Base-by-base conservation (phyloP, 2,113 vertebrate genomes). In the Atlantisia rogersi region DNA sequence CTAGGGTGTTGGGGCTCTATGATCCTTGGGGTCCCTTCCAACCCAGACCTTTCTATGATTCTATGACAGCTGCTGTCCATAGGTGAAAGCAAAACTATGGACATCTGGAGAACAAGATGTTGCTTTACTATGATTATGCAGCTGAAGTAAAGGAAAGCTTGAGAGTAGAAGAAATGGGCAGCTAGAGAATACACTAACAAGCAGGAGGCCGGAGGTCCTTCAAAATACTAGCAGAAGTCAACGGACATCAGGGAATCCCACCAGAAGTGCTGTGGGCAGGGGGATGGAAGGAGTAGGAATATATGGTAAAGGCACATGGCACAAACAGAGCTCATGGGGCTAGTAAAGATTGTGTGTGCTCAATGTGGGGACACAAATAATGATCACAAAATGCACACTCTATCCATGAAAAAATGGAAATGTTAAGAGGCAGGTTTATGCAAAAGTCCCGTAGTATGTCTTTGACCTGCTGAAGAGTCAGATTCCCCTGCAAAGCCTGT, bases 331-430 rank as follows among this genome's bases (percentile, higher is more conserved):
- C 15, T 75, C 11, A 25, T 22, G 26, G 39, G 35, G 13, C 44
- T 55, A 22, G 31, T 46, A 28, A 58, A 46, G 21, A 56, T 53
- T 3, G 6, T 21, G 16, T 40, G 13, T 40, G 8, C 9, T 50
- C 32, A 15, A 63, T 55, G 12, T 4, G 19, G 37, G 28, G 32
- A 25, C 19, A 60, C 85, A 92, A 77, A 16, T 19, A 32, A 31
- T 21, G 28, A 25, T 32, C 10, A 31, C 20, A 56, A 88, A 59
- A 48, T 37, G 31, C 6, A 11, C 28, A 24, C 5, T 70, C 3
- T 44, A 10, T 32, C 5, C n/a, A 20, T 15, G 10, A 29, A 59
- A 60, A 44, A 19, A 39, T 1, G 0, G 4, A 83, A 17, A 64
- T 2, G 3, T 22, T 5, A 71, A 40, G 31, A 62, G 32, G 40